phyloP scores from a whole-genome alignment of 1,140 invertebrate species.

The Eubasilissa regina region DNA sequence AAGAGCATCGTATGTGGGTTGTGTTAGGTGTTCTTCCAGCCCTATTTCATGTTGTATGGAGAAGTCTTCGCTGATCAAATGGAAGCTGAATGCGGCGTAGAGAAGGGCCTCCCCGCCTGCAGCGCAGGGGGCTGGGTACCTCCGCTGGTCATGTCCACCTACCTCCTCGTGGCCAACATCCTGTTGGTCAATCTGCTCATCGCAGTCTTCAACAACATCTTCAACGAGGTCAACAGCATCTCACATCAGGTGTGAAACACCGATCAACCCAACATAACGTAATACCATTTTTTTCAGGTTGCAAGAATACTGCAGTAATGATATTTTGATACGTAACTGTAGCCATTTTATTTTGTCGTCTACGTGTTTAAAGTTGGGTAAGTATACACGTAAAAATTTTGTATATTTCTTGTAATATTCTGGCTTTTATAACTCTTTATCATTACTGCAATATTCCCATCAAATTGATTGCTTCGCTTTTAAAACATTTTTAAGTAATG shows the following conservation, averaged over 20 bases:
- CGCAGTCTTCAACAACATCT: constrained; percentile 99
- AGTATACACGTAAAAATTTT: too few relatives aligned
- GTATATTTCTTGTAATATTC: too few relatives aligned
- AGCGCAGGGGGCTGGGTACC: constrained; percentile 94
- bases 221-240: constrained; percentile 94
- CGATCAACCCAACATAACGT: constrained; percentile 27
- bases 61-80: constrained; percentile 97
- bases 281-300: constrained; percentile 12
- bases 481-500: too few relatives aligned
- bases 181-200: constrained; percentile 97
- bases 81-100: constrained; percentile 83
- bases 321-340: background rate
- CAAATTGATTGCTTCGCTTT: too few relatives aligned
- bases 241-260: constrained; percentile 83
- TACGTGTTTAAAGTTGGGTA: too few relatives aligned
- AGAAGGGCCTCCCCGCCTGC: constrained; percentile 80
- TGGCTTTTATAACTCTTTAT: too few relatives aligned
- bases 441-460: too few relatives aligned
- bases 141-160: constrained; percentile 94
- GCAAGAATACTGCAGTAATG: constrained; percentile 6
- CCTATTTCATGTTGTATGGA: constrained; percentile 99
- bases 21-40: constrained; percentile 91
- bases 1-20: background rate
- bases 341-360: too few relatives aligned
- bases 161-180: constrained; percentile 96